A percentile compares a stretch with the other conserved stretches of the same genome.
phyloP scores from a whole-genome alignment of 1,140 invertebrate species.

The Procambarus clarkii region DNA sequence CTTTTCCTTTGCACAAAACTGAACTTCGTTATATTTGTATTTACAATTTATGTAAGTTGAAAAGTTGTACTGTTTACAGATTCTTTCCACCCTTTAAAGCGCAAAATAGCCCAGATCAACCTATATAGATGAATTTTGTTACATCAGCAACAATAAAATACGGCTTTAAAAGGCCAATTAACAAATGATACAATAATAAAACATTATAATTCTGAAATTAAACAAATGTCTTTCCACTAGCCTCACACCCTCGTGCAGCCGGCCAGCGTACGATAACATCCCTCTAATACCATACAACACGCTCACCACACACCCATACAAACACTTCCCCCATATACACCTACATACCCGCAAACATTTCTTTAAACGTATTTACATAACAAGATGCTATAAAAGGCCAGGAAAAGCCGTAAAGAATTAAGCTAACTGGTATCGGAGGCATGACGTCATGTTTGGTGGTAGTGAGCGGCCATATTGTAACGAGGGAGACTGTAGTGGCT shows the following conservation, averaged over 20 bases:
- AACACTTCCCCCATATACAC: background rate
- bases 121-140: background rate
- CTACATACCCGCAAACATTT: too few relatives aligned
- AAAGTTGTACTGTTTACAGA: background rate
- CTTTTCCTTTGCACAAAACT: too few relatives aligned
- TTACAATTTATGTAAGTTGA: background rate
- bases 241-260: background rate
- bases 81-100: background rate
- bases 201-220: background rate
- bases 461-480: conserved; percentile 7
- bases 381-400: too few relatives aligned
- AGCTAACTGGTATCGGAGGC: background rate
- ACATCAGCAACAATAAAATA: background rate
- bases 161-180: background rate
- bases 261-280: background rate
- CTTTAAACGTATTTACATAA: too few relatives aligned
- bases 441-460: conserved; percentile 3
- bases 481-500: background rate
- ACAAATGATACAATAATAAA: background rate
- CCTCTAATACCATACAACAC: background rate
- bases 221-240: background rate
- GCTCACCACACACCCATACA: background rate
- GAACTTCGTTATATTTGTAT: too few relatives aligned
- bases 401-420: background rate
- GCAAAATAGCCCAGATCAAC: background rate